These are phyloP conservation scores for Dasypogon diadema DNA, from an alignment of 2,888 invertebrate genomes.

Conservation along the genomic window DNA sequence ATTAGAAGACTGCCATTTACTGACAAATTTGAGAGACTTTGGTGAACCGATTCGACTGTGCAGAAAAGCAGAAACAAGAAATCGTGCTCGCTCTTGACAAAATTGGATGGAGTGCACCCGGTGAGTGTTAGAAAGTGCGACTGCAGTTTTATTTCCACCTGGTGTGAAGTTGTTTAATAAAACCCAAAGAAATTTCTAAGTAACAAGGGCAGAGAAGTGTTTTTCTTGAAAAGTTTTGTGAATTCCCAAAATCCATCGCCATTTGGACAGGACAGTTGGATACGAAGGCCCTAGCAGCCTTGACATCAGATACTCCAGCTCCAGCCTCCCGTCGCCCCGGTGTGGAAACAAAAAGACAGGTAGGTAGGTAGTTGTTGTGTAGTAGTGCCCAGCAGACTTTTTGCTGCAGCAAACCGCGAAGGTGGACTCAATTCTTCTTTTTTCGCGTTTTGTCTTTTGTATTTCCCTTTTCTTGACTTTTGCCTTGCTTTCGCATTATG, in stretches of 20 bases:
- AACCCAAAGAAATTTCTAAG: no score
- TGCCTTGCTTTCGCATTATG: conserved; percentile 6
- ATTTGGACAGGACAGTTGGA: not conserved
- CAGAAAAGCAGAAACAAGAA: no score
- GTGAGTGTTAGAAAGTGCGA: not conserved
- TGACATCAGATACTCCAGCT: not conserved
- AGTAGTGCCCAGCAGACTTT: not conserved
- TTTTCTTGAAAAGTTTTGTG: not conserved
- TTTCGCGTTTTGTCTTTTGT: conserved; percentile 3
- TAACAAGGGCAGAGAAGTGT: no score
- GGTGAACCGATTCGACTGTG: no score
- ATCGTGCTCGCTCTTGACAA: no score
- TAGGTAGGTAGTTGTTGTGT: no score
- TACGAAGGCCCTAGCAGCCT: not conserved
- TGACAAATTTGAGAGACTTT: no score
- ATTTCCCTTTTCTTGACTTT: no score
- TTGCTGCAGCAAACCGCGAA: not conserved
- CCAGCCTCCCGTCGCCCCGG: not conserved
- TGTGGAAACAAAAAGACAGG: not conserved
- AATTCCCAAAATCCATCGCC: not conserved
- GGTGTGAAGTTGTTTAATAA: no score
- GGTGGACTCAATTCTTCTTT: not conserved
- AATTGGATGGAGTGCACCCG: not conserved
- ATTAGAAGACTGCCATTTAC: no score
- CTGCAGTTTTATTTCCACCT: no score